Conservation (phyloP, 2,797 vertebrate genomes). For the Tolypeutes matacus region DNA sequence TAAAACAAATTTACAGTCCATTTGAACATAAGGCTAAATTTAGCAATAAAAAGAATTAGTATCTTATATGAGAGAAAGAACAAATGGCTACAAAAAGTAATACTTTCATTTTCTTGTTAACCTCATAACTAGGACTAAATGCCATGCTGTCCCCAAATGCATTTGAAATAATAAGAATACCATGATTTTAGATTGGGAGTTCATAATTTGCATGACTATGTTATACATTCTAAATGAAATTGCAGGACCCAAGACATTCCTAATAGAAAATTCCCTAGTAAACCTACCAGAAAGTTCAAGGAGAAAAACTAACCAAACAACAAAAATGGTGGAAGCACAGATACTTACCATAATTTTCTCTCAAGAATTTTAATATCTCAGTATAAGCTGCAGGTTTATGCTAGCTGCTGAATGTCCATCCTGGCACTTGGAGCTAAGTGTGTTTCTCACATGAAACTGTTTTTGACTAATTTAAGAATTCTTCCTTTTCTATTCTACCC, state of each 20-base stretch:
- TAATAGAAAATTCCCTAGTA: conserved; percentile 60
- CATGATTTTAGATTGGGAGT: conserved; percentile 45
- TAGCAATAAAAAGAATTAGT: conserved; percentile 44
- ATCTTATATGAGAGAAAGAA: conserved; percentile 41
- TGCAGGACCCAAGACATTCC: conserved; percentile 46
- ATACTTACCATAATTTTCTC: conserved; percentile 30
- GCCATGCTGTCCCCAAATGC: neutral
- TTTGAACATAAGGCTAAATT: conserved; percentile 54
- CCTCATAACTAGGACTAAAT: conserved; percentile 40
- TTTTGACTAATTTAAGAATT: conserved; percentile 45
- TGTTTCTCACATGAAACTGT: neutral
- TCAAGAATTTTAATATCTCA: conserved; percentile 40
- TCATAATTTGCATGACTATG: conserved; percentile 39
- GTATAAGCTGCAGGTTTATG: conserved; percentile 30
- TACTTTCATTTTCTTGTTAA: conserved; percentile 40
- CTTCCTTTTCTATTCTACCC: conserved; percentile 26
- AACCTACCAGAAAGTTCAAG: conserved; percentile 42
- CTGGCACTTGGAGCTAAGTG: neutral
- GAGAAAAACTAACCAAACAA: conserved; percentile 51
- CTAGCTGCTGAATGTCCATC: neutral
- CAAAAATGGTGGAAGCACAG: neutral
- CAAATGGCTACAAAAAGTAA: conserved; percentile 39
- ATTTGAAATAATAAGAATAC: conserved; percentile 54
- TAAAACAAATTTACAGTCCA: conserved; percentile 56
- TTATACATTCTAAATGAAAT: conserved; percentile 58